Conservation (phyloP, 2,888 invertebrate genomes). For the Pomacea canaliculata region DNA sequence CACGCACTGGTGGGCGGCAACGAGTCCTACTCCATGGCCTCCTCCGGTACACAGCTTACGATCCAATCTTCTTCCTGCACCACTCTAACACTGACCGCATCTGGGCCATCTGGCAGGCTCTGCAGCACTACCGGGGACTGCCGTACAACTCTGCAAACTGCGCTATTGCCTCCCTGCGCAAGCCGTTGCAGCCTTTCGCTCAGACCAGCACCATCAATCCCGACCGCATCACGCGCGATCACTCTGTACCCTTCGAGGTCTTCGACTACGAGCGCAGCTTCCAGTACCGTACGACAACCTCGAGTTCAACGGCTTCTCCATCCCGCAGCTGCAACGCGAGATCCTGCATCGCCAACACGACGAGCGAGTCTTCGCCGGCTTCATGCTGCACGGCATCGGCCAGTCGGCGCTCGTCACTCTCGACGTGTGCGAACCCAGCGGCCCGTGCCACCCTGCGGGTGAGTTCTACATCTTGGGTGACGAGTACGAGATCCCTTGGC, state of each 20-base stretch:
- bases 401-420: slow-evolving; percentile 31
- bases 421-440: slow-evolving; percentile 26
- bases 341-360: slow-evolving; percentile 28
- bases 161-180: slow-evolving; percentile 34
- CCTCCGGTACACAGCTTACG: slow-evolving; percentile 38
- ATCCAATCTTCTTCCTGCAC: slow-evolving; percentile 41
- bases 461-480: slow-evolving; percentile 40
- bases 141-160: slow-evolving; percentile 41
- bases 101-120: slow-evolving; percentile 40
- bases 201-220: slow-evolving; percentile 34
- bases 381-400: slow-evolving; percentile 39
- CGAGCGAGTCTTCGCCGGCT: slow-evolving; percentile 41
- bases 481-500: slow-evolving; percentile 38
- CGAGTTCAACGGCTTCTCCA: slow-evolving; percentile 41
- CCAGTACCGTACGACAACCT: slow-evolving; percentile 37
- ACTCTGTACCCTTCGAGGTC: slow-evolving; percentile 37
- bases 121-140: slow-evolving; percentile 38
- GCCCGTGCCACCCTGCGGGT: slow-evolving; percentile 31
- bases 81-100: slow-evolving; percentile 41
- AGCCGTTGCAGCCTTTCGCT: slow-evolving; percentile 37
- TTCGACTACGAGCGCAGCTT: slow-evolving; percentile 38
- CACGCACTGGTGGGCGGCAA: slow-evolving; percentile 39
- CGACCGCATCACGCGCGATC: slow-evolving; percentile 34
- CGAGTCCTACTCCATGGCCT: slow-evolving; percentile 39
- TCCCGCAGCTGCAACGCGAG: slow-evolving; percentile 39